These are phyloP conservation scores for Strix aluco DNA, from an alignment of 2,113 vertebrate genomes.

Conservation along the genomic window DNA sequence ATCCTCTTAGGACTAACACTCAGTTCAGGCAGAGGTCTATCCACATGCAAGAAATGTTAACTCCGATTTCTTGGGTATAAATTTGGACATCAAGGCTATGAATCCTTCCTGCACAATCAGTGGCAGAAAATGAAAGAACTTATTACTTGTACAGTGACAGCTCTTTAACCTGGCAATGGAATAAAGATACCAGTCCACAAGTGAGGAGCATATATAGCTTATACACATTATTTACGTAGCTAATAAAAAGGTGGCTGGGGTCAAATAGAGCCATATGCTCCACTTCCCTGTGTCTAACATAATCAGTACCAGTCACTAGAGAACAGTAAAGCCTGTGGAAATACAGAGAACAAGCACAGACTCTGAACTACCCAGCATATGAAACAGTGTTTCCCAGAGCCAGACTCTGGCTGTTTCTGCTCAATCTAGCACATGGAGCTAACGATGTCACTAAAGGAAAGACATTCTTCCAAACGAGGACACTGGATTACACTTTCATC, in stretches of 20 bases:
- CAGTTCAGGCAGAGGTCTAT: background rate
- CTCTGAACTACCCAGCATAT: background rate
- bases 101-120: background rate
- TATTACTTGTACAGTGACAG: background rate
- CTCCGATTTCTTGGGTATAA: background rate
- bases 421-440: background rate
- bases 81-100: background rate
- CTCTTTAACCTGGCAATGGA: background rate
- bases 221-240: background rate
- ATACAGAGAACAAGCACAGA: background rate
- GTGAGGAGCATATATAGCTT: background rate
- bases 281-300: background rate
- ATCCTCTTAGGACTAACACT: background rate
- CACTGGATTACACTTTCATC: background rate
- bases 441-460: background rate
- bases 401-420: background rate
- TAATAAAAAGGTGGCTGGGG: background rate
- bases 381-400: background rate
- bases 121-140: background rate
- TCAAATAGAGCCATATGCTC: background rate
- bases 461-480: background rate
- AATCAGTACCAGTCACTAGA: background rate
- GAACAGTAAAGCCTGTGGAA: background rate
- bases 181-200: background rate
- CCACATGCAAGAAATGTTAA: fast-evolving